These are phyloP conservation scores for Meloe dianella DNA, from an alignment of 2,888 invertebrate genomes.

Conservation along the genomic window DNA sequence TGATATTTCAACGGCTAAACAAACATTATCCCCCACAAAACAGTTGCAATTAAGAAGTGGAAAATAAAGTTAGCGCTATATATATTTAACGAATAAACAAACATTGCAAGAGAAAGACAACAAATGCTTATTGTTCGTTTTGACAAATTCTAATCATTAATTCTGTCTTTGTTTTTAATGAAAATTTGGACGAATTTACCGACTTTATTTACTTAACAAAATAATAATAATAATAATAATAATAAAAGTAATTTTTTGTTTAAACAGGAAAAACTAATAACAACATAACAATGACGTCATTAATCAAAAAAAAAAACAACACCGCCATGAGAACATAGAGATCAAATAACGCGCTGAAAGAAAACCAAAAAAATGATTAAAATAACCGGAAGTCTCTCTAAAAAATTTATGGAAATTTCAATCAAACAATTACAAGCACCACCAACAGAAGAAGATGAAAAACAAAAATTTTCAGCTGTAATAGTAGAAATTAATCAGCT, in stretches of 20 bases:
- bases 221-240: not conserved
- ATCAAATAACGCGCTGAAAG: conserved; percentile 3
- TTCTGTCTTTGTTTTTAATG: not conserved
- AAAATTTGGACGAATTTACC: not conserved
- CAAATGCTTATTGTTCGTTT: not conserved
- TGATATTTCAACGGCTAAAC: no score
- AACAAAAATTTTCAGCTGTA: not conserved
- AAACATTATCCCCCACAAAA: no score
- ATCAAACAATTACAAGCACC: not conserved
- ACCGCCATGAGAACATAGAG: not conserved
- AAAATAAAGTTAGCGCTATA: not conserved
- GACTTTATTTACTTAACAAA: not conserved
- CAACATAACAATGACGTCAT: not conserved
- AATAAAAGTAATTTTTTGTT: not conserved
- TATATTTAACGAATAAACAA: not conserved
- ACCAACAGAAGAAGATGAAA: not conserved
- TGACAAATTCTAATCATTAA: not conserved
- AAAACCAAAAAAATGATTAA: not conserved
- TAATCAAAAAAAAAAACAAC: not conserved
- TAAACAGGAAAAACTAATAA: not conserved
- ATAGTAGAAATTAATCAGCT: not conserved
- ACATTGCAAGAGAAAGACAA: not conserved
- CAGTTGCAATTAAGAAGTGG: no score
- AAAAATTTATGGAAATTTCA: not conserved
- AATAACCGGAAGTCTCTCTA: not conserved